phyloP scores from a whole-genome alignment of 2,888 invertebrate species.

The Ormyrus thymus region DNA sequence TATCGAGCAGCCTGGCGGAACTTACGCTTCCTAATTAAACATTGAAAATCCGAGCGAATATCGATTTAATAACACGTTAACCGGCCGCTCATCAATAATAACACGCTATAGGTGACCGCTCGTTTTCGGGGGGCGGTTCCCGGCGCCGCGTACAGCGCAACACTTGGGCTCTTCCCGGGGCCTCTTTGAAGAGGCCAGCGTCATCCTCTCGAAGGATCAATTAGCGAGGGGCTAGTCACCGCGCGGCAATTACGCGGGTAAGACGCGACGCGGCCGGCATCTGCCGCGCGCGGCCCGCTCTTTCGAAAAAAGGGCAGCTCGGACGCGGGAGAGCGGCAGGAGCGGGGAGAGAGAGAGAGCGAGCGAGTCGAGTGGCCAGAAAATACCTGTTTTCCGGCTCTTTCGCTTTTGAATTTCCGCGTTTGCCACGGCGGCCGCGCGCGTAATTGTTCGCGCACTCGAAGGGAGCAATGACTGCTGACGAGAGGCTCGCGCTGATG shows the following conservation, averaged over 20 bases:
- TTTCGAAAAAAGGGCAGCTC: not conserved
- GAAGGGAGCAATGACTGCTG: not conserved
- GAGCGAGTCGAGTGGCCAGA: constrained; percentile 10
- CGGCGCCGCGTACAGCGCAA: not conserved
- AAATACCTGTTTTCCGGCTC: constrained; percentile 45
- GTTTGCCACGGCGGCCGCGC: constrained; percentile 18
- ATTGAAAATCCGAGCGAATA: too few relatives aligned
- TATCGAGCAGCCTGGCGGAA: not conserved
- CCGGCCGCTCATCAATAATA: not conserved
- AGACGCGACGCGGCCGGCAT: constrained; percentile 22
- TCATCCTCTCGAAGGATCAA: constrained; percentile 19
- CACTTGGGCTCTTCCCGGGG: not conserved
- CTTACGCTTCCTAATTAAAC: too few relatives aligned
- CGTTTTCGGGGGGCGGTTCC: not conserved
- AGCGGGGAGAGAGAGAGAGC: not conserved
- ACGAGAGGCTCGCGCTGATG: constrained; percentile 6
- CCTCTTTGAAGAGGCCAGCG: not conserved
- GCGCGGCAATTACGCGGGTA: constrained; percentile 31
- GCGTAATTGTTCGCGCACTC: constrained; percentile 40
- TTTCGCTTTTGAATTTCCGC: constrained; percentile 39
- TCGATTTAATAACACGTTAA: constrained; percentile 11
- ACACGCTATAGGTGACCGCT: not conserved
- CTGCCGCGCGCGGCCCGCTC: constrained; percentile 24
- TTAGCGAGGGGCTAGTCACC: constrained; percentile 32
- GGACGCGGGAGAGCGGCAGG: constrained; percentile 1